Base-by-base conservation (phyloP, 2,797 vertebrate genomes). In the Lutjanus campechanus region DNA sequence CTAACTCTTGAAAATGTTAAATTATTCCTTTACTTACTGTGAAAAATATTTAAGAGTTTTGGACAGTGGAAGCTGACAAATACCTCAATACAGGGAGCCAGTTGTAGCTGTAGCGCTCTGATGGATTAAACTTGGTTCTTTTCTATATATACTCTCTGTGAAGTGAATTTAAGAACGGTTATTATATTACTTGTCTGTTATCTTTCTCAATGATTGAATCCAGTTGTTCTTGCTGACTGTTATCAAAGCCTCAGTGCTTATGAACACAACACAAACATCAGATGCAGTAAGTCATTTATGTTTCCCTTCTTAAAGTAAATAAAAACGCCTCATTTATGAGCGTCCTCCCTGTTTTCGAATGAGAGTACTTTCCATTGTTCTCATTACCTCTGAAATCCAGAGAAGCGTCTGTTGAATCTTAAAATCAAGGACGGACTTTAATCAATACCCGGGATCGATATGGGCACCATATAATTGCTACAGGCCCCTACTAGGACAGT, bases 381-480 rank as follows among this genome's bases (percentile, higher is more conserved):
- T 86, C 75, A 70, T 89, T 90, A 87, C 66, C 72, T 77, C 65
- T 85, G 69, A 90, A 90, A 83, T 79, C 76, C 71, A 53, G 55
- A 72, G 76, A 83, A 64, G 75, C 83, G 22, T 71, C 74, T 85
- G 86, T 83, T 90, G 86, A 89, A 90, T 91, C 70, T 87, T 86
- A 90, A 91, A 92, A 88, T 91, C 78, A 76, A 85, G 84, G 69
- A 62, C 56, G 29, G 81, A 83, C 85, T 74, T 63, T 51, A 81
- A 91, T 94, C 92, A 88, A 92, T 95, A 90, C 53, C 40, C 7
- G 25, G 62, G 85, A 91, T 94, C 90, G 11, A 94, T 94, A 73
- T 1, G 11, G 70, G 78, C 82, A 76, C 85, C 85, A 73, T 84
- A 88, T 91, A 93, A 95, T 93, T 92, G 91, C 89, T 91, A 87